A percentile compares a stretch with the other conserved stretches of the same genome.
Evolutionary conservation across 2,797 vertebrate species (phyloP).

Genomic region (Helarctos malayanus): DNA sequence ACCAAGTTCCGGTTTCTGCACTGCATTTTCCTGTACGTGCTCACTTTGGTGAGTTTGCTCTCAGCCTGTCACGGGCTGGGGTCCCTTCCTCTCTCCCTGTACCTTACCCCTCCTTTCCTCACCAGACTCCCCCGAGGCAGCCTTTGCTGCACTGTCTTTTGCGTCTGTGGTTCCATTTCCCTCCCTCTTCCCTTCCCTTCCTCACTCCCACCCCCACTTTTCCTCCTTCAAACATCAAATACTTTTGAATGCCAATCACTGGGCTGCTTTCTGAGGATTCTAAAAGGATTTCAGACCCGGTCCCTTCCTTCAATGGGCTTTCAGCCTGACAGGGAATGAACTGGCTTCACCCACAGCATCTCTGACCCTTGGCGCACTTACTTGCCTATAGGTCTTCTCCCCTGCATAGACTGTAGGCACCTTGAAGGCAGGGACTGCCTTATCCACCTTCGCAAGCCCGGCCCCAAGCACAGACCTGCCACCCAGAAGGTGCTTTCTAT

Average conservation of each 20-base stretch:
- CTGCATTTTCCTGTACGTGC: rapidly evolving
- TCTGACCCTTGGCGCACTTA: rapidly evolving
- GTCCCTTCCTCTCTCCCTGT: background rate
- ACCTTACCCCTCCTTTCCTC: background rate
- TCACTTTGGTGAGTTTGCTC: background rate
- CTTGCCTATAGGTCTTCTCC: background rate
- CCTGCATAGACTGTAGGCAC: background rate
- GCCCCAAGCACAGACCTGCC: background rate
- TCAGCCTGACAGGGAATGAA: rapidly evolving
- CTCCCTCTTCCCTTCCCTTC: background rate
- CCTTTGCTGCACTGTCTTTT: background rate
- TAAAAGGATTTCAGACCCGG: background rate
- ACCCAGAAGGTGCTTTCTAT: background rate
- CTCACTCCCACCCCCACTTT: background rate
- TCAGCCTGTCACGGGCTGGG: background rate
- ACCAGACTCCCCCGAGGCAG: background rate
- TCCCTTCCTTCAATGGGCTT: background rate
- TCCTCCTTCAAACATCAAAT: background rate
- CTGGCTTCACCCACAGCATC: rapidly evolving
- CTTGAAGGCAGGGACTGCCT: background rate
- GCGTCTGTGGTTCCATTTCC: background rate
- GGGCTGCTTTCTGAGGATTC: background rate
- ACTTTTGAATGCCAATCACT: background rate
- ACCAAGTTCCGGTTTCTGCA: background rate
- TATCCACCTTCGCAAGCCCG: background rate